phyloP scores from a whole-genome alignment of 2,113 vertebrate genomes.

The Aphelocoma coerulescens region DNA sequence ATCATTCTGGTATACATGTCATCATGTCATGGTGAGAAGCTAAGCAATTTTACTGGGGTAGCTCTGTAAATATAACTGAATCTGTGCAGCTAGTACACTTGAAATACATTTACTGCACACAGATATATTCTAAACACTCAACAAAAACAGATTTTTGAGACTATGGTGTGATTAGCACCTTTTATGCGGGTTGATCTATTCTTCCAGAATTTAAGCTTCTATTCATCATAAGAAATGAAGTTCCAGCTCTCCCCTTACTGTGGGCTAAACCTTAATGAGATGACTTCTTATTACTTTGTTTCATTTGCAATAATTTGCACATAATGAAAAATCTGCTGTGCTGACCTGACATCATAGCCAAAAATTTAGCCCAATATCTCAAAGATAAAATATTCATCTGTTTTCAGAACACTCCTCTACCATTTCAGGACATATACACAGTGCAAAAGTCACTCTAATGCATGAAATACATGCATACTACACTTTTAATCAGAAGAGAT shows the following conservation, averaged over 20 bases:
- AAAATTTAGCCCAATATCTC: not conserved
- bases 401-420: not conserved
- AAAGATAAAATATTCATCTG: not conserved
- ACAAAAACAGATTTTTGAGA: not conserved
- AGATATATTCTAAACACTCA: not conserved
- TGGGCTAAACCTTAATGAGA: not conserved
- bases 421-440: not conserved
- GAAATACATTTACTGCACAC: not conserved
- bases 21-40: conserved; percentile 7
- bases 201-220: not conserved
- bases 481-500: not conserved
- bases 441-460: not conserved
- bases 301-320: not conserved
- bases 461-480: not conserved
- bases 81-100: not conserved
- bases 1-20: not conserved
- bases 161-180: not conserved
- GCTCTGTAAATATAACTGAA: not conserved
- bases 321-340: not conserved
- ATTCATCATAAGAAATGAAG: not conserved
- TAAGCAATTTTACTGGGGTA: not conserved
- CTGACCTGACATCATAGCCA: not conserved
- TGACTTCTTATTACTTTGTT: not conserved
- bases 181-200: not conserved
- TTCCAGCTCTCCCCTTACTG: not conserved